Base-by-base conservation (phyloP, 35 echinoderm and acorn worm species). In the Eucidaris tribuloides region DNA sequence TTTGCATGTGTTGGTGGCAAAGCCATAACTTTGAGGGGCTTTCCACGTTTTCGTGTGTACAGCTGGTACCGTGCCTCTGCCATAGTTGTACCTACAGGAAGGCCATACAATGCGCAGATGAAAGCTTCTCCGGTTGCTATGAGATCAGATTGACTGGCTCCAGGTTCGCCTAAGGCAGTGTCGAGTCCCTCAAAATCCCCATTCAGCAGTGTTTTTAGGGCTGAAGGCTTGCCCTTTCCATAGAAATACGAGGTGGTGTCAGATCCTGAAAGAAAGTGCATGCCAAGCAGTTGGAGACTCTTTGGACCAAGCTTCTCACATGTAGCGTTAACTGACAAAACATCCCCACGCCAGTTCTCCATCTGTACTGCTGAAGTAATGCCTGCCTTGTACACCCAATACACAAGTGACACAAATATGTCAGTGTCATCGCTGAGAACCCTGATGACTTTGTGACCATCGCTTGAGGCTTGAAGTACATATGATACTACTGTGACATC, bases 361-460 rank as follows among this genome's bases (percentile, higher is more conserved):
- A 61, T 61, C 80, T 82, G 80, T 18, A 82, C 80, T 82, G 52
- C 58, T 43, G 50, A 63, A 31, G 66, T 72, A 72, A 82, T 58
- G 7, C 58, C 80, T 82, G 57, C 57, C 56, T 63, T 58, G 56
- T 44, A 82, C 52, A 64, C 80, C 58, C 80, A 65, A 63, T 65
- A 82, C 80, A 82, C 57, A 30, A 82, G 56, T 82, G 25, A 82
- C 37, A 82, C 57, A 62, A 82, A 82, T 25, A 42, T 63, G 38
- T 61, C 50, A 61, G 80, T 65, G 57, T 82, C 49, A 72, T 72
- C 33, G 22, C 66, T 72, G 18, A 72, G 66, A 40, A 72, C 66
- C 66, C 66, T 72, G 23, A 79, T 79, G 1, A 2, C 46, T 28
- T 79, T 31, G 44, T 79, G 44, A 29, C 45, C 77, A 2, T 49